These are phyloP conservation scores for Centropus unirufus DNA, from an alignment of 2,113 vertebrate species.

Conservation along the genomic window DNA sequence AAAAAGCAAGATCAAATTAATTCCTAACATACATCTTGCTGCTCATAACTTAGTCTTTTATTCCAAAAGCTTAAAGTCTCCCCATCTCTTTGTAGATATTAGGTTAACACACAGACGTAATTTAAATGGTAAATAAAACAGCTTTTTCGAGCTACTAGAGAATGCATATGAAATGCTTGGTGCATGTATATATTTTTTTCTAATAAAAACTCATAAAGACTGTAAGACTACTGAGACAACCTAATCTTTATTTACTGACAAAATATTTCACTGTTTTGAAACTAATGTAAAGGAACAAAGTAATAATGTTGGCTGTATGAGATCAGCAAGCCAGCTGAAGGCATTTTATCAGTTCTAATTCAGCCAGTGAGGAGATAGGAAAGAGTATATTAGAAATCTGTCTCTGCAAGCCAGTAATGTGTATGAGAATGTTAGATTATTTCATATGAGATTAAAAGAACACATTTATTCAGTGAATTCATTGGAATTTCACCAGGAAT, in stretches of 20 bases:
- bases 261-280: not conserved
- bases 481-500: not conserved
- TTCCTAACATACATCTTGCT: not conserved
- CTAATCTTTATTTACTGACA: not conserved
- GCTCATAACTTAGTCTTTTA: not conserved
- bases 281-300: not conserved
- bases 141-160: not conserved
- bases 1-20: not conserved
- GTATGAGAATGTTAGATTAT: not conserved
- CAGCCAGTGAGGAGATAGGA: not conserved
- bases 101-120: not conserved
- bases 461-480: slow-evolving; percentile 11
- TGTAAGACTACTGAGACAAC: not conserved
- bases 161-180: not conserved
- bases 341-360: not conserved
- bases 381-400: not conserved
- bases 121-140: not conserved
- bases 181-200: not conserved
- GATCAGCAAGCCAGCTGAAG: not conserved
- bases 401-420: not conserved
- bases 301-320: not conserved
- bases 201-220: not conserved
- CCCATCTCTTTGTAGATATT: not conserved
- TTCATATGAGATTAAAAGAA: slow-evolving; percentile 7
- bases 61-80: not conserved